A percentile compares a stretch with the other conserved stretches of the same genome.
phyloP scores from a whole-genome alignment of 37 sponge, comb jelly and placozoan genomes.

The Bolinopsis microptera region DNA sequence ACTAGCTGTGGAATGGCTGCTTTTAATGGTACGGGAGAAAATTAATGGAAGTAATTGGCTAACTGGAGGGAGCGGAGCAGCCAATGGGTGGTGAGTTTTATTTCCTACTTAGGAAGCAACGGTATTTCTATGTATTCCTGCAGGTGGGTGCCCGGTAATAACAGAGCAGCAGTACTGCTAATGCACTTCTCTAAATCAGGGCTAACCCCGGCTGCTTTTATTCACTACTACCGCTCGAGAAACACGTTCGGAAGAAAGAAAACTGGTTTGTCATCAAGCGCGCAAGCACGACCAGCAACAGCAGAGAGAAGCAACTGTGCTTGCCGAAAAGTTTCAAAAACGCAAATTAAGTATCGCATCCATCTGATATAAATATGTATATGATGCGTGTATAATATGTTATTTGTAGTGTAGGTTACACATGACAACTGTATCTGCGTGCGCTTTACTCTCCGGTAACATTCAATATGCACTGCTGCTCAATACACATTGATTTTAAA shows the following conservation, averaged over 20 bases:
- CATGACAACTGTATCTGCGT: background rate
- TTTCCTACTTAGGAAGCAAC: background rate
- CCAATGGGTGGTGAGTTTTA: background rate
- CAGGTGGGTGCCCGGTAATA: background rate
- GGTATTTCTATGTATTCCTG: background rate
- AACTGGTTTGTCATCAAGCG: background rate
- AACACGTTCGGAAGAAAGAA: background rate
- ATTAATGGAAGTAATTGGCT: background rate
- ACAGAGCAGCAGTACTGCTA: background rate
- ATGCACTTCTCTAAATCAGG: background rate
- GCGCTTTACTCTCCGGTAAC: background rate
- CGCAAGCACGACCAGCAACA: background rate
- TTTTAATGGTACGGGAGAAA: background rate
- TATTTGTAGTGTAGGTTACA: background rate
- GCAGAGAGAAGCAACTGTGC: background rate
- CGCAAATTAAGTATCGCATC: background rate
- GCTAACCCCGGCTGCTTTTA: background rate
- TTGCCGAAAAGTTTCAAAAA: background rate
- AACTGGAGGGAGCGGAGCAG: background rate
- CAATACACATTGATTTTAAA: constrained; percentile 23
- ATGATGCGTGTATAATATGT: no score
- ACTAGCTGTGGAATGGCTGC: background rate
- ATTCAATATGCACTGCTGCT: background rate
- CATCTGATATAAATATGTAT: background rate
- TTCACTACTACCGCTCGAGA: background rate